A percentile compares a stretch with the other conserved stretches of the same genome.
Conservation (phyloP, 2,113 vertebrate species). For the Oreochromis niloticus region DNA sequence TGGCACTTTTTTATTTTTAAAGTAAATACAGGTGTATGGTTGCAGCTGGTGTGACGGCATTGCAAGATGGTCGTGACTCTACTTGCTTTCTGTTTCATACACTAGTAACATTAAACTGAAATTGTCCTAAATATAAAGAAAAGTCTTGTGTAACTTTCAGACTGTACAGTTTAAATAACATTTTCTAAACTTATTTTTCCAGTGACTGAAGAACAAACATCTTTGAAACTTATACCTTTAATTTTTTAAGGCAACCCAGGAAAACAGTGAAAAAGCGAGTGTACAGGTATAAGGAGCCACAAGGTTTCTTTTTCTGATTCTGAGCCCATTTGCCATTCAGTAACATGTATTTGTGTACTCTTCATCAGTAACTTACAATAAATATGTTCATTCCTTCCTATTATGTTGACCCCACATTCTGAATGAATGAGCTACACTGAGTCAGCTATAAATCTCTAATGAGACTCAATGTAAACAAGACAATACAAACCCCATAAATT, state of each 20-base stretch:
- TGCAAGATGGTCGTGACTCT: background rate
- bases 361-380: constrained; percentile 8
- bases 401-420: constrained; percentile 18
- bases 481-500: constrained; percentile 40
- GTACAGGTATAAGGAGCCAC: background rate
- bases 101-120: background rate
- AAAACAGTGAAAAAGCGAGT: background rate
- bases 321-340: background rate
- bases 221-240: background rate
- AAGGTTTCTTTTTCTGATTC: background rate
- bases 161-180: background rate
- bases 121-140: background rate
- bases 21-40: background rate
- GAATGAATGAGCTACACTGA: constrained; percentile 42
- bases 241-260: background rate
- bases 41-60: background rate
- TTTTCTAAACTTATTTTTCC: background rate
- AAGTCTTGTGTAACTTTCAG: background rate
- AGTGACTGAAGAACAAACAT: background rate
- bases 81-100: background rate
- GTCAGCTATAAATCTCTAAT: constrained; percentile 58
- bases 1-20: background rate
- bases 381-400: constrained; percentile 6
- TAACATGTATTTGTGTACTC: background rate
- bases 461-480: constrained; percentile 57